phyloP scores from a whole-genome alignment of 2,797 vertebrate species.

The Xiphophorus birchmanni region DNA sequence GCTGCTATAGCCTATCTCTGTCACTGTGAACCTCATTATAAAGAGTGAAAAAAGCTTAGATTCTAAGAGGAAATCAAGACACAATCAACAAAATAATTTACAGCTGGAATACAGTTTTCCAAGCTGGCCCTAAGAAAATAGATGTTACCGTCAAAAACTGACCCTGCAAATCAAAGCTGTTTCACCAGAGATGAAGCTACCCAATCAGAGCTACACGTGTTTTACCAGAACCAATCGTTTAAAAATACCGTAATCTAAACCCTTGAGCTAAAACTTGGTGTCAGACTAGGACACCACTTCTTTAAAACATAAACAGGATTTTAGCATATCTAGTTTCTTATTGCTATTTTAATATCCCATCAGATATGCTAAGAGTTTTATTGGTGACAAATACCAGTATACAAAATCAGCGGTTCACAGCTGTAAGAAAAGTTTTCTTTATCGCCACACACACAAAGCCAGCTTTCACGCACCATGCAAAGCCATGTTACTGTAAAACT shows the following conservation, averaged over 20 bases:
- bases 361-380: slow-evolving; percentile 7
- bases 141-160: not conserved
- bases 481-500: not conserved
- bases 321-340: not conserved
- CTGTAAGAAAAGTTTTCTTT: not conserved
- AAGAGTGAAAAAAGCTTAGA: not conserved
- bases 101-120: not conserved
- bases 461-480: not conserved
- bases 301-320: not conserved
- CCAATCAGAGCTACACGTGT: not conserved
- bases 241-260: not conserved
- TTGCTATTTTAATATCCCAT: not conserved
- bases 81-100: not conserved
- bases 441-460: not conserved
- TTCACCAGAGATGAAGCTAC: not conserved
- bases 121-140: not conserved
- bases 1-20: not conserved
- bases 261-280: not conserved
- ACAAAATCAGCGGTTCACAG: slow-evolving; percentile 15
- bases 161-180: not conserved
- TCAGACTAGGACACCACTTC: not conserved
- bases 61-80: not conserved
- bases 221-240: not conserved
- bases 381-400: slow-evolving; percentile 9
- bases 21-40: not conserved